Evolutionary conservation across 2,113 vertebrate species (phyloP).

Genomic region (Galeopterus variegatus): DNA sequence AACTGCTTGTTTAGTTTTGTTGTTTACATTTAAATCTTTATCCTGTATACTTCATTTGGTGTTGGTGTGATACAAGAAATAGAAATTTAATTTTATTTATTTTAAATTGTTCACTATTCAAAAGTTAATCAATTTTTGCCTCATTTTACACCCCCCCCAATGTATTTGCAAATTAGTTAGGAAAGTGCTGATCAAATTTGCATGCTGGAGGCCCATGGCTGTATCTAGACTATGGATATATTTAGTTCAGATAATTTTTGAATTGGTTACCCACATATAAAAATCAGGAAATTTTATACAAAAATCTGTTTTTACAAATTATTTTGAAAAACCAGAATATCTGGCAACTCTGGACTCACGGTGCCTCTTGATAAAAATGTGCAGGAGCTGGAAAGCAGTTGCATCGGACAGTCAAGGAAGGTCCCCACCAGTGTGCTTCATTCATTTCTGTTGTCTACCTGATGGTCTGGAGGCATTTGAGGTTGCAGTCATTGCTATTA

Average conservation of each 20-base stretch:
- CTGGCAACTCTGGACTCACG: not conserved
- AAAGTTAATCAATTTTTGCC: not conserved
- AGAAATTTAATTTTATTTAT: slow-evolving; percentile 40
- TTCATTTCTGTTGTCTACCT: not conserved
- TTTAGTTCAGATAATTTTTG: slow-evolving; percentile 28
- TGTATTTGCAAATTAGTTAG: not conserved
- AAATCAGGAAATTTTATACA: not conserved
- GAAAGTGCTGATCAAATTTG: not conserved
- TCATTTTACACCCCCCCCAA: not conserved
- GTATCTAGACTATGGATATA: not conserved
- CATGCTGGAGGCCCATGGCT: not conserved
- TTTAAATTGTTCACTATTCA: not conserved
- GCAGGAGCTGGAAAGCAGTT: not conserved
- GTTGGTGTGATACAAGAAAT: not conserved
- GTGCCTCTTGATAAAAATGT: not conserved
- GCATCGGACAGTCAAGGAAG: not conserved
- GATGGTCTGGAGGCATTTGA: not conserved
- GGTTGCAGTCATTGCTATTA: not conserved
- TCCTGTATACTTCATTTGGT: not conserved
- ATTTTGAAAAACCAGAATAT: not conserved
- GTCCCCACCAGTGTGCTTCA: accelerated
- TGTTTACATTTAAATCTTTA: slow-evolving; percentile 52
- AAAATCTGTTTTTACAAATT: slow-evolving; percentile 26
- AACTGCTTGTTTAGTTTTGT: not conserved
- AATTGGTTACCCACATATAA: not conserved